Conservation (phyloP, 1,140 invertebrate species). For the Drosophila trapezifrons region DNA sequence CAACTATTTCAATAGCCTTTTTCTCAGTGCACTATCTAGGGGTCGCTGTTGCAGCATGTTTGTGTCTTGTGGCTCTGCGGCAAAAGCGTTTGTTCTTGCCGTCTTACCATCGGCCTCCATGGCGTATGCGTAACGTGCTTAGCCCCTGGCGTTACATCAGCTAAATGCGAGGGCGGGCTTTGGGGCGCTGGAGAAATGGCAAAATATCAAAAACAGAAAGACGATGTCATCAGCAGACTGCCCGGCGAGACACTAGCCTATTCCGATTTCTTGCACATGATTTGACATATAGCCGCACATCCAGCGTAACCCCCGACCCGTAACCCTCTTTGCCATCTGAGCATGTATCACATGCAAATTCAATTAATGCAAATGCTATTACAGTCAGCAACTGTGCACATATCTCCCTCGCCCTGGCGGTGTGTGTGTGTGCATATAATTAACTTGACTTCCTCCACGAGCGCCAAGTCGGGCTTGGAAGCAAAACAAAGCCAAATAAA, state of each 20-base stretch:
- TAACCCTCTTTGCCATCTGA: not conserved
- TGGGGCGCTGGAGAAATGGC: constrained; percentile 7
- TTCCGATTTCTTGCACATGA: constrained; percentile 12
- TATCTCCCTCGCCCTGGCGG: not conserved
- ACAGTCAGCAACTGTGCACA: constrained; percentile 33
- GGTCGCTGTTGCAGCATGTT: constrained; percentile 35
- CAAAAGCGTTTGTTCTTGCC: constrained; percentile 41
- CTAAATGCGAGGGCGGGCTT: constrained; percentile 8
- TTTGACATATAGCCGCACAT: constrained; percentile 4
- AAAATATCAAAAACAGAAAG: constrained; percentile 15
- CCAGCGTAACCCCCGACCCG: constrained; percentile 2
- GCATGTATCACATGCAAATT: constrained; percentile 53
- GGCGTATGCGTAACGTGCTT: constrained; percentile 59
- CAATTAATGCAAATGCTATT: constrained; percentile 58
- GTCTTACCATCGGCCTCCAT: constrained; percentile 22
- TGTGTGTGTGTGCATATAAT: constrained; percentile 45
- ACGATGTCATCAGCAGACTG: constrained; percentile 14
- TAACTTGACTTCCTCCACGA: constrained; percentile 57
- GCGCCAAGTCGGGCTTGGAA: constrained; percentile 22
- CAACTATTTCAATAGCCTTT: not conserved
- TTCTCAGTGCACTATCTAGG: not conserved
- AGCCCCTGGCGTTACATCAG: constrained; percentile 23
- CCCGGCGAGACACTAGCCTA: constrained; percentile 14
- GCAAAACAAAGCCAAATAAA: constrained; percentile 10
- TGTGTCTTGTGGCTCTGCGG: constrained; percentile 21